A percentile compares a stretch with the other conserved stretches of the same genome.
These are phyloP conservation scores for Urocitellus parryii DNA, from an alignment of 2,113 vertebrate species.

Conservation along the genomic window DNA sequence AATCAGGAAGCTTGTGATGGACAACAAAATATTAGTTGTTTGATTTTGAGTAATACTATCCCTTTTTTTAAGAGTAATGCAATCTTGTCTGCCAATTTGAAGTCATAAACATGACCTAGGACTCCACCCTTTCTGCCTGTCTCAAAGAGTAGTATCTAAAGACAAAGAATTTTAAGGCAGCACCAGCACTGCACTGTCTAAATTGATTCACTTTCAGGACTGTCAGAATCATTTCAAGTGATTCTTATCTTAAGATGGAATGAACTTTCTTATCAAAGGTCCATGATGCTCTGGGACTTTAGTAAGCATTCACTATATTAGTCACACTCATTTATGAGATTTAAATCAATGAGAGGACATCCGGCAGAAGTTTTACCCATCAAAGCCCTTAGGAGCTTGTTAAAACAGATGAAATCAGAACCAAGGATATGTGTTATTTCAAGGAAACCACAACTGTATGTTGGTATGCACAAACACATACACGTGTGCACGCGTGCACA, in stretches of 20 bases:
- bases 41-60: constrained; percentile 35
- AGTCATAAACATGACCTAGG: background rate
- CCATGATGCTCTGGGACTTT: background rate
- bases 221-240: background rate
- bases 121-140: background rate
- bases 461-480: no score
- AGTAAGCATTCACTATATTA: background rate
- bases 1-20: background rate
- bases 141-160: background rate
- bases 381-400: background rate
- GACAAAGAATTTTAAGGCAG: background rate
- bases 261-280: background rate
- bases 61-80: background rate
- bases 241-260: background rate
- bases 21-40: background rate
- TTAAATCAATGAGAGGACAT: background rate
- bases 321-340: background rate
- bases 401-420: constrained; percentile 32
- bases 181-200: background rate
- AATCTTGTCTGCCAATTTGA: constrained; percentile 15
- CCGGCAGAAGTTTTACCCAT: background rate
- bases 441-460: background rate
- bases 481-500: background rate
- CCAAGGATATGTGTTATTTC: background rate
- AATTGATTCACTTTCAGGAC: background rate